Conservation (phyloP, 2,797 vertebrate species). For the Cuniculus paca region DNA sequence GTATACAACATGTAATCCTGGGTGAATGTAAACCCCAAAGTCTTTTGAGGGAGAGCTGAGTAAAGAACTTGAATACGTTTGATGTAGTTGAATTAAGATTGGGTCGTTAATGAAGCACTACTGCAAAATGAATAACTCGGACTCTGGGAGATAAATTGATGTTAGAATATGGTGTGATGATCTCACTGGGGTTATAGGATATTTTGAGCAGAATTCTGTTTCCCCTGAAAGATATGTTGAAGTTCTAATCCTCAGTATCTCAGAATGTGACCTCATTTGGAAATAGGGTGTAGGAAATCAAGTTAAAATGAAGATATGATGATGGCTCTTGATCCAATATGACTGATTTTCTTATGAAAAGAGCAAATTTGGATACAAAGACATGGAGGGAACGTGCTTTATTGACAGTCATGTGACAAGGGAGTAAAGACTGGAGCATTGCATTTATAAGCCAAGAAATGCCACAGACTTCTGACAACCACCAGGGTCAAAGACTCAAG, state of each 20-base stretch:
- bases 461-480: neutral
- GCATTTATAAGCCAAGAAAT: too few species aligned
- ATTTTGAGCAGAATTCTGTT: neutral
- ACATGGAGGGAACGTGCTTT: neutral
- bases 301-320: neutral
- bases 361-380: neutral
- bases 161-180: neutral
- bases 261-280: neutral
- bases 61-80: constrained; percentile 1
- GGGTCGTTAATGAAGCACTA: neutral
- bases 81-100: neutral
- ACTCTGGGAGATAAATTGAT: neutral
- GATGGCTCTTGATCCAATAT: neutral
- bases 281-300: neutral
- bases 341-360: neutral
- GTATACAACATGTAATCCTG: neutral
- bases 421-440: neutral
- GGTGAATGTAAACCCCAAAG: neutral
- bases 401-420: neutral
- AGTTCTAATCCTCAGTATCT: neutral
- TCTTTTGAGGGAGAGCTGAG: neutral
- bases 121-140: neutral
- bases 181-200: neutral
- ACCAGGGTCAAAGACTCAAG: neutral
- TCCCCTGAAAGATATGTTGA: neutral